Percentiles rank a stretch among this genome's conserved stretches.
phyloP scores from a whole-genome alignment of 2,113 vertebrate genomes.

The Motacilla tschutschensis region DNA sequence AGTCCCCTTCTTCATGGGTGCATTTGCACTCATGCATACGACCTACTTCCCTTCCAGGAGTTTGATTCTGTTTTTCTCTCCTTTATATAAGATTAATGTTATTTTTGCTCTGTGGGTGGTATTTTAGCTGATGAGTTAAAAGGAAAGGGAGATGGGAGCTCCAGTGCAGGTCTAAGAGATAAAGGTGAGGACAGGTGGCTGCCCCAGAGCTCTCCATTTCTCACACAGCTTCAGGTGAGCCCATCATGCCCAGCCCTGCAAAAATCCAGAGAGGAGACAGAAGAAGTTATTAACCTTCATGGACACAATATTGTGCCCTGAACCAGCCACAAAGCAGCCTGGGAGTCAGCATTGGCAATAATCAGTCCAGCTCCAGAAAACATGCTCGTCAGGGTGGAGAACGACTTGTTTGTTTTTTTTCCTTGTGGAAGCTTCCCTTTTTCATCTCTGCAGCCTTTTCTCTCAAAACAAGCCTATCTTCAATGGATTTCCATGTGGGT shows the following conservation, averaged over 20 bases:
- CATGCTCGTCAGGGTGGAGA: background rate
- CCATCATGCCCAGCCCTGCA: fast-evolving
- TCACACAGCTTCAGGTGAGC: background rate
- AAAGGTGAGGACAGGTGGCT: background rate
- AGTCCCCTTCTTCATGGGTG: background rate
- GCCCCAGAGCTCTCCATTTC: background rate
- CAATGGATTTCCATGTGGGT: background rate
- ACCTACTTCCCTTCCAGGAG: background rate
- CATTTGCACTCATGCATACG: fast-evolving
- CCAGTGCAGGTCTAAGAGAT: background rate
- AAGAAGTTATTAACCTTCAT: background rate
- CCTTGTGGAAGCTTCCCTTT: background rate
- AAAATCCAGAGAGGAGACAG: background rate
- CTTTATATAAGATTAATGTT: background rate
- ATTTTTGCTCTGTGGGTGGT: background rate
- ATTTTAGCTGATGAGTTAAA: background rate
- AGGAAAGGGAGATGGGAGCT: background rate
- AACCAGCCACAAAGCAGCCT: background rate
- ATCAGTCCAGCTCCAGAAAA: background rate
- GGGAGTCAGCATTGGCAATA: background rate
- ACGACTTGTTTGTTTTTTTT: background rate
- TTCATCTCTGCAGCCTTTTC: background rate
- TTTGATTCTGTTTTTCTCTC: background rate
- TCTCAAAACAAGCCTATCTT: background rate
- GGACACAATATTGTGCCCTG: background rate